A percentile compares a stretch with the other conserved stretches of the same genome.
Evolutionary conservation across 2,797 vertebrate genomes (phyloP).

Genomic region (Limnodromus scolopaceus): DNA sequence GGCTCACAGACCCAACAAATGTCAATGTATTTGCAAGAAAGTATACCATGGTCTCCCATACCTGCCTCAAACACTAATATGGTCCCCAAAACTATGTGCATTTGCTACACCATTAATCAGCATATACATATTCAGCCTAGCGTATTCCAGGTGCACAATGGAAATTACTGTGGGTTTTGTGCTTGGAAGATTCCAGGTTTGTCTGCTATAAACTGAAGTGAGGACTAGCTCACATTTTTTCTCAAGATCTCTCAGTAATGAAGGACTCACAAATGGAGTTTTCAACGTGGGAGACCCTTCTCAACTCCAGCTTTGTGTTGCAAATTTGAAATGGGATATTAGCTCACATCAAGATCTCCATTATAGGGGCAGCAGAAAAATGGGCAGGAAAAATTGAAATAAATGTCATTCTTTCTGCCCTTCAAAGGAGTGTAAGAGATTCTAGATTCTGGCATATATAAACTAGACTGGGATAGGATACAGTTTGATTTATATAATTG

Average conservation of each 20-base stretch:
- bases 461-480: not conserved
- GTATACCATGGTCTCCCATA: not conserved
- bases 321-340: not conserved
- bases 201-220: not conserved
- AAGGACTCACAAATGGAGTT: not conserved
- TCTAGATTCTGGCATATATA: not conserved
- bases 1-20: not conserved
- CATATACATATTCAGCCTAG: accelerated
- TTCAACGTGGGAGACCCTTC: not conserved
- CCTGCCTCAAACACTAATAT: not conserved
- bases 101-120: not conserved
- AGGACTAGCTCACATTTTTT: not conserved
- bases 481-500: not conserved
- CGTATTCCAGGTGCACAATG: accelerated
- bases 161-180: not conserved
- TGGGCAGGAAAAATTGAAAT: not conserved
- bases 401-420: not conserved
- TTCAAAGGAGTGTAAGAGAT: not conserved
- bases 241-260: not conserved
- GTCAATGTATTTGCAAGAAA: not conserved
- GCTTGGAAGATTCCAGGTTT: not conserved
- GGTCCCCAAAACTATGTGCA: not conserved
- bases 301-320: not conserved
- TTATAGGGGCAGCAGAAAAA: not conserved
- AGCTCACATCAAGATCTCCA: not conserved